Evolutionary conservation across 1,140 invertebrate species (phyloP).

Genomic region (Bombus ignitus): DNA sequence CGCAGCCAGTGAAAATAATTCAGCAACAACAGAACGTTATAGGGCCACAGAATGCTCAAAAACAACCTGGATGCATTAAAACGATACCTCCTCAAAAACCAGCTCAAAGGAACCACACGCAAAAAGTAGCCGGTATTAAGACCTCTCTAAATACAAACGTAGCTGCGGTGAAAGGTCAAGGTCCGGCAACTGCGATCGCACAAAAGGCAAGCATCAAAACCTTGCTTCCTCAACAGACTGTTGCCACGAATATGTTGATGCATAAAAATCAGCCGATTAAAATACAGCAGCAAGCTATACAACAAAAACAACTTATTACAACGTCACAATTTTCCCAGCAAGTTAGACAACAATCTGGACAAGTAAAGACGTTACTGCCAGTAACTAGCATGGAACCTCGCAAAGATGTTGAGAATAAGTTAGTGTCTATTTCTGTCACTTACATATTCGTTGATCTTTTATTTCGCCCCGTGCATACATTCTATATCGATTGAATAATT

Average conservation of each 20-base stretch:
- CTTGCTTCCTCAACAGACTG: conserved; percentile 68
- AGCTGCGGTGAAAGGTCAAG: conserved; percentile 63
- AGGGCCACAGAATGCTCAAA: conserved; percentile 68
- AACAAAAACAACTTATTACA: conserved; percentile 73
- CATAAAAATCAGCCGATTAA: conserved; percentile 70
- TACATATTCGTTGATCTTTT: neutral
- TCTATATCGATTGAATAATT: neutral
- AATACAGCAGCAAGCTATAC: conserved; percentile 71
- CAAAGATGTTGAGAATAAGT: conserved; percentile 72
- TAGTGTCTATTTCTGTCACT: conserved; percentile 40
- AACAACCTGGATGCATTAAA: conserved; percentile 78
- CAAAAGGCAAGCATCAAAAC: conserved; percentile 73
- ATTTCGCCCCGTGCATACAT: neutral
- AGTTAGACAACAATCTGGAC: conserved; percentile 64
- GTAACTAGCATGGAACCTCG: conserved; percentile 61
- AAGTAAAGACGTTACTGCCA: conserved; percentile 75
- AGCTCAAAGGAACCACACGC: conserved; percentile 69
- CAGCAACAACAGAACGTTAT: conserved; percentile 72
- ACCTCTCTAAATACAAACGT: conserved; percentile 74
- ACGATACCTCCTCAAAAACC: conserved; percentile 78
- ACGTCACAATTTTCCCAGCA: conserved; percentile 66
- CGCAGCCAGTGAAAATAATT: conserved; percentile 74
- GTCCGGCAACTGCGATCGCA: conserved; percentile 17
- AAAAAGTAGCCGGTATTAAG: conserved; percentile 70
- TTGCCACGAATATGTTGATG: conserved; percentile 55